Evolutionary conservation across 2,797 vertebrate species (phyloP), one percentile per base, ranked within the genome.

Genomic region (Dendrocincla fuliginosa): DNA sequence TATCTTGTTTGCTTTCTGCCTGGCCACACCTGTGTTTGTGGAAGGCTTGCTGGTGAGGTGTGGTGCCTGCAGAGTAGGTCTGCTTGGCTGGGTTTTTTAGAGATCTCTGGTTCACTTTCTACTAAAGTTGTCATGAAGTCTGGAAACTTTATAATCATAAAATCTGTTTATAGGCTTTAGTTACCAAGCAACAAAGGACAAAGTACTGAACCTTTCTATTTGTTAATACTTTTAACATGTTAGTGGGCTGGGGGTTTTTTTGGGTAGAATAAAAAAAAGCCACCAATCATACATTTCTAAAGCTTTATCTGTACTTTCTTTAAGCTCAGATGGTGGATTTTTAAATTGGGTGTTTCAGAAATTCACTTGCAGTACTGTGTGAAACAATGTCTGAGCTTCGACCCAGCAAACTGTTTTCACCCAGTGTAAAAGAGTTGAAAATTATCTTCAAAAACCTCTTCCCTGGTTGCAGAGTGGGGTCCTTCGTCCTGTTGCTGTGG

Each of bases 101-200:
- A 69, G 83, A 96, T 92, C 90, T 95, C 95, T 20, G 7, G 5
- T 46, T 75, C 92, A 96, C 92, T 97, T 96, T 65, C 57, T 47
- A 13, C 2, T 28, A 89, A 96, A 96, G 93, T 89, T 96, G 85
- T 77, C 44, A 73, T 88, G 95, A 97, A 94, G 97, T 95, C 93
- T 9, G 6, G 79, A 93, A 94, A 57, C 87, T 93, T 97, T 95
- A 84, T 87, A 90, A 95, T 97, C 95, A 93, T 97, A 97, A 97
- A 96, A 97, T 95, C 95, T 93, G 95, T 97, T 98, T 98, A 98
- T 90, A 97, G 95, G 86, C 85, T 83, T 95, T 68, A 84, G 97
- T 98, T 96, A 95, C 97, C 89, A 97, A 96, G 97, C 96, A 98
- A 96, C 97, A 91, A 94, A 96, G 97, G 97, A 96, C 97, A 97